A percentile compares a stretch with the other conserved stretches of the same genome.
phyloP scores from a whole-genome alignment of 2,113 vertebrate genomes.

The Orthochromis malagaraziensis region DNA sequence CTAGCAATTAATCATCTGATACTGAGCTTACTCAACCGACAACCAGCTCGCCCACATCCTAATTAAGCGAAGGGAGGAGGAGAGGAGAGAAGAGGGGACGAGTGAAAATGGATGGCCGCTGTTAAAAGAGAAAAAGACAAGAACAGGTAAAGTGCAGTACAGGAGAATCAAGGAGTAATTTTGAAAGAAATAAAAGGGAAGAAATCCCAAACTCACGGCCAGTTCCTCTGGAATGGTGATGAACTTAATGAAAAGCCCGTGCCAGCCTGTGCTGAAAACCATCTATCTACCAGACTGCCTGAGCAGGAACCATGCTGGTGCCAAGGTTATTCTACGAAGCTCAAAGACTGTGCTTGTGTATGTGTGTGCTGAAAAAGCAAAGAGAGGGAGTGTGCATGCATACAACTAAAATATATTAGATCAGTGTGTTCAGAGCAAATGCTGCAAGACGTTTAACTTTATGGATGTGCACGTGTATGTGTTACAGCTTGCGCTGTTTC shows the following conservation, averaged over 20 bases:
- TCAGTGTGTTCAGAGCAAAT: not conserved
- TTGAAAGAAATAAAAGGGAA: slow-evolving; percentile 9
- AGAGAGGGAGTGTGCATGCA: not conserved
- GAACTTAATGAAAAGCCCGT: slow-evolving; percentile 58
- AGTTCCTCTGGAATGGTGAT: slow-evolving; percentile 24
- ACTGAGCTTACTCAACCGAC: slow-evolving; percentile 72
- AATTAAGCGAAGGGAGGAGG: slow-evolving; percentile 62
- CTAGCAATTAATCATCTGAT: slow-evolving; percentile 79
- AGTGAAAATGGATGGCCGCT: slow-evolving; percentile 4
- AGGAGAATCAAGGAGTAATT: not conserved
- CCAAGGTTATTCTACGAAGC: slow-evolving; percentile 61
- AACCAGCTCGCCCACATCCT: slow-evolving; percentile 68
- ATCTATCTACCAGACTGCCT: slow-evolving; percentile 57
- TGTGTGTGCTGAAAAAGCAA: not conserved
- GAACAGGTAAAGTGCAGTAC: not conserved
- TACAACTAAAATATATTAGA: not conserved
- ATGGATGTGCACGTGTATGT: not conserved
- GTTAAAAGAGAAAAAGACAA: not conserved
- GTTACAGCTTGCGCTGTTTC: not conserved
- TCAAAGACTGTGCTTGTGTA: slow-evolving; percentile 20
- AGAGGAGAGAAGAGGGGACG: not conserved
- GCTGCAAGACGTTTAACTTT: not conserved
- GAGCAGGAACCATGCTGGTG: slow-evolving; percentile 61
- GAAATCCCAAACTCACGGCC: slow-evolving; percentile 30
- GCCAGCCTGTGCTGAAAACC: slow-evolving; percentile 48